Evolutionary conservation across 2,797 vertebrate genomes (phyloP).

Genomic region (Otus scops): DNA sequence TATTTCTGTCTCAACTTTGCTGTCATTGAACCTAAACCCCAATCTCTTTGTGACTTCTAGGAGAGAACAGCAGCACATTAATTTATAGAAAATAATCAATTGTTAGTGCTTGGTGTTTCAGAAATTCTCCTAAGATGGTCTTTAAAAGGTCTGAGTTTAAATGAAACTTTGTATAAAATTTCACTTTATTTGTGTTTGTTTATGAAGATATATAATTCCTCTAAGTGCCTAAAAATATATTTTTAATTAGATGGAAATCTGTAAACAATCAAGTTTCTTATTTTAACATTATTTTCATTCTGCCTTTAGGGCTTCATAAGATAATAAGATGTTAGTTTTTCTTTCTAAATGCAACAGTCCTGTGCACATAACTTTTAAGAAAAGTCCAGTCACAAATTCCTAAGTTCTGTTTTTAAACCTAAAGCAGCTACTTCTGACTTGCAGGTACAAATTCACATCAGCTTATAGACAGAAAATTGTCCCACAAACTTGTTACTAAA

Average conservation of each 20-base stretch:
- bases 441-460: background rate
- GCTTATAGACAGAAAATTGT: background rate
- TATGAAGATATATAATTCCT: slow-evolving; percentile 24
- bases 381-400: background rate
- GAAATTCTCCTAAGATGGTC: background rate
- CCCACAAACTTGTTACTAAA: background rate
- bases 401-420: background rate
- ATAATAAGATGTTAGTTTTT: background rate
- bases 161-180: slow-evolving; percentile 21
- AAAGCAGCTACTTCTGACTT: background rate
- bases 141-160: background rate
- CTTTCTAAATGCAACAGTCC: background rate
- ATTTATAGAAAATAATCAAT: background rate
- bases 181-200: slow-evolving; percentile 32
- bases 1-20: background rate
- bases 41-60: background rate
- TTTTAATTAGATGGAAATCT: slow-evolving; percentile 15
- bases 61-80: background rate
- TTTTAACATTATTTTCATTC: slow-evolving; percentile 15
- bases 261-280: slow-evolving; percentile 28
- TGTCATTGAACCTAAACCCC: background rate
- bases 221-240: slow-evolving; percentile 33
- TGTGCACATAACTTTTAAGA: background rate
- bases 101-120: background rate
- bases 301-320: background rate